Base-by-base conservation (phyloP, 2,888 invertebrate genomes). In the Drosophila kuntzei region DNA sequence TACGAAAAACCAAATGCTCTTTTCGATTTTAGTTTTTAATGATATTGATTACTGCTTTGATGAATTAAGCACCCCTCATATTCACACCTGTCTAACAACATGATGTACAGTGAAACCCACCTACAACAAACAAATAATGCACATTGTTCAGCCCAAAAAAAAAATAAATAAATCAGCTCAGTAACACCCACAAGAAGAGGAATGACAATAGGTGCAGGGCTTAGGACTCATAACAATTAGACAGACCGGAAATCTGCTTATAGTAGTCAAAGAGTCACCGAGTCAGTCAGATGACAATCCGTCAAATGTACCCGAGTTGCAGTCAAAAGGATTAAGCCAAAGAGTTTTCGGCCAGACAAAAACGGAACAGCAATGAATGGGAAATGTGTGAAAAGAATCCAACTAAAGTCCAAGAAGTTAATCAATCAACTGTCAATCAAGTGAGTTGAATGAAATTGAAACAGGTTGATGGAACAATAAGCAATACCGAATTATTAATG, bases 351-450 rank as follows among this genome's bases (percentile, higher is more conserved):
- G 57, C 55, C 63, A 65, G 29, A 60, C 71, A 62, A 71, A 68
- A 80, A 62, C 72, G 68, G 80, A 81, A 84, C 63, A 59, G 37
- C 49, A 68, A 50, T 80, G 80, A 77, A 80, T 80, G 54, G 64
- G 67, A 55, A 72, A 78, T 80, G 71, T 76, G 79, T 87, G 86
- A 87, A 85, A 75, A 68, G 85, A 87, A 79, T 71, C 73, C 70
- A 67, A 71, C 71, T 68, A 47, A 71, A 70, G 59, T 70, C 74
- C 57, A 59, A 87, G 55, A 61, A 87, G 55, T 55, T 55, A 88
- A 87, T 87, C 88, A 88, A 87, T 87, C 82, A 76, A 84, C 88
- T 87, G 86, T 87, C 86, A 87, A 87, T 87, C 86, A 87, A 54
- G 71, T 55, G 20, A 39, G 14, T 72, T 87, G 85, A 87, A 87